Evolutionary conservation across 2,797 vertebrate genomes (phyloP), one percentile per base, ranked within the genome.

Genomic region (Thaleichthys pacificus): DNA sequence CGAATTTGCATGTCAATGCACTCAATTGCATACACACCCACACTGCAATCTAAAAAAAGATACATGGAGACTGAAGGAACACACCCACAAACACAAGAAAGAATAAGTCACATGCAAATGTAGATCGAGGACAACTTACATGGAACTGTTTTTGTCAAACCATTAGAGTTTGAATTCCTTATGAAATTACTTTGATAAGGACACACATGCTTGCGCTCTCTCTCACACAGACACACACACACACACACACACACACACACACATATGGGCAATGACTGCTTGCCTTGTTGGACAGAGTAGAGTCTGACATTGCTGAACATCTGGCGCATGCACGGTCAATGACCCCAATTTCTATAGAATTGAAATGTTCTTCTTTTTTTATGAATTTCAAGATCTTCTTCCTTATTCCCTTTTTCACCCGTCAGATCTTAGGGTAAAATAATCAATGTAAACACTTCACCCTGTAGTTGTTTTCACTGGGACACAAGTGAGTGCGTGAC

Each of bases 341-440:
- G 80, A 82, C 84, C 87, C 80, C 69, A 4, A 68, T 77, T 77
- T 67, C 76, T 74, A 30, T 21, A 15, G 69, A 63, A 79, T 77
- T 30, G 11, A 47, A 49, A 66, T 51, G 66, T 74, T 21, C 69
- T 21, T 28, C 72, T 73, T 71, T 73, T 71, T n/a, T 66, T 79
- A 82, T 79, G 82, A 73, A 63, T 58, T 68, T 49, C 26, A 61
- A 75, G 69, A 56, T 47, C 38, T 42, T 47, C 38, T 42, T 42
- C 42, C 11, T 42, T 42, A 42, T 47, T 12, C 9, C 57, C 58
- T 21, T 66, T 76, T 30, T 47, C 67, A 54, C 63, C 71, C 72
- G 71, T 77, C 66, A 76, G 63, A 84, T 86, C 79, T 77, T 78
- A 70, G 77, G 82, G 8, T 35, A 69, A 76, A 77, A 80, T 72